Evolutionary conservation across 2,888 invertebrate genomes (phyloP).

Genomic region (Timandra comae): DNA sequence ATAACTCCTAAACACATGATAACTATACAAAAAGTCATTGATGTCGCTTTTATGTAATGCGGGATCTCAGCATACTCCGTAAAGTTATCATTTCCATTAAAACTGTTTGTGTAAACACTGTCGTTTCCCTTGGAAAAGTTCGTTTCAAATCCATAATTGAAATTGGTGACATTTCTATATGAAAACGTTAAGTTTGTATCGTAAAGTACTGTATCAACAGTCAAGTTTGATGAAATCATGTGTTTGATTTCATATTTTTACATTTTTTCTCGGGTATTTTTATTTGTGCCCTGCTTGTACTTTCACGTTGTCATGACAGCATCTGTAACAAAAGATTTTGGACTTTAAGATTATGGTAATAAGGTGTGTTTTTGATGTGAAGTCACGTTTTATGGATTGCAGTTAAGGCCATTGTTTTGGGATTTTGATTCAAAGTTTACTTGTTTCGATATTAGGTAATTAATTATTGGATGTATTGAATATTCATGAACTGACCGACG

Average conservation of each 20-base stretch:
- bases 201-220: slow-evolving; percentile 41
- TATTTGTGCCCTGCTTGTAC: slow-evolving; percentile 7
- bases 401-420: no score
- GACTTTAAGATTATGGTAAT: no score
- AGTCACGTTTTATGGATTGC: no score
- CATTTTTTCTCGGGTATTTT: slow-evolving; percentile 41
- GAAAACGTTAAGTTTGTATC: slow-evolving; percentile 1
- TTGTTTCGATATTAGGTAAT: no score
- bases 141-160: slow-evolving; percentile 19
- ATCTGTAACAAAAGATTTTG: slow-evolving; percentile 43
- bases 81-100: slow-evolving; percentile 48
- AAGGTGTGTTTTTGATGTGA: no score
- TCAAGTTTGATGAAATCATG: slow-evolving; percentile 70
- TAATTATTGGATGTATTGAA: no score
- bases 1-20: slow-evolving; percentile 93
- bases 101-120: no score
- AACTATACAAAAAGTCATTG: slow-evolving; percentile 90
- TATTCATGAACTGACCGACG: no score
- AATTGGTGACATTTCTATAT: slow-evolving; percentile 40
- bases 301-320: slow-evolving; percentile 20
- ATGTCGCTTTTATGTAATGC: slow-evolving; percentile 90
- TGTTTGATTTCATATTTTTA: slow-evolving; percentile 51
- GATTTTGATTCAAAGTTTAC: no score
- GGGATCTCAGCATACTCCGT: slow-evolving; percentile 81
- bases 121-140: slow-evolving; percentile 29